Evolutionary conservation across 2,797 vertebrate genomes (phyloP), one percentile per base, ranked within the genome.

Genomic region (Ctenopoma kingsleyae): DNA sequence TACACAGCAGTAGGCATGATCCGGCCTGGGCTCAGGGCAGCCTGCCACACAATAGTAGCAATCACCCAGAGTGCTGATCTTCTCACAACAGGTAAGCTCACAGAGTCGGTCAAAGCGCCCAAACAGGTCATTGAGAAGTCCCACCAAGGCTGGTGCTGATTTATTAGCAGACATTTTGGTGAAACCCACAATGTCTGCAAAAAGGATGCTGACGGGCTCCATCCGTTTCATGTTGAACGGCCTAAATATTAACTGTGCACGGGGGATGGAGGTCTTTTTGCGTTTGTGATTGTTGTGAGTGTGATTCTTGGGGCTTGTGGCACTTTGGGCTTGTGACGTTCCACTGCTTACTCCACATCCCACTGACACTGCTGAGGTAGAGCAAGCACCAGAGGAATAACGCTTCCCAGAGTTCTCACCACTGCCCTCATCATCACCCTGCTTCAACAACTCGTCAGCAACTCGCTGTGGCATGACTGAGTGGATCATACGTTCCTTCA

Each of bases 401-500:
- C 96, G 95, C 78, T 98, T 99, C n/a, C 95, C 85, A 0, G 97
- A 96, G 86, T 94, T 92, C 90, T 97, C 97, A 0, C 96, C 58
- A 75, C 96, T 94, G 11, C 91, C 97, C 86, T 99, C 98, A 13
- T 99, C 98, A 10, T 99, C 98, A 0, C 98, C 97, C 80, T 98
- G 98, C 82, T 96, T 98, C 98, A 99, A 95, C 80, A 99, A 89
- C 86, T 99, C 97, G 17, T 99, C 97, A 0, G 98, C 98, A 27
- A 99, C 98, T 75, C 95, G 92, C 78, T 95, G 93, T 0, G 98
- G 98, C 98, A 99, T 99, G 79, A 99, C 98, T 0, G 98, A 99
- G 86, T 99, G 98, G 91, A 99, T 99, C 98, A 99, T 99, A 13
- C 98, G 94, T 87, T 99, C 98, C 92, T 99, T 99, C 77, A 99